A percentile compares a stretch with the other conserved stretches of the same genome.
Evolutionary conservation across 2,113 vertebrate genomes (phyloP).

Genomic region (Scalopus aquaticus): DNA sequence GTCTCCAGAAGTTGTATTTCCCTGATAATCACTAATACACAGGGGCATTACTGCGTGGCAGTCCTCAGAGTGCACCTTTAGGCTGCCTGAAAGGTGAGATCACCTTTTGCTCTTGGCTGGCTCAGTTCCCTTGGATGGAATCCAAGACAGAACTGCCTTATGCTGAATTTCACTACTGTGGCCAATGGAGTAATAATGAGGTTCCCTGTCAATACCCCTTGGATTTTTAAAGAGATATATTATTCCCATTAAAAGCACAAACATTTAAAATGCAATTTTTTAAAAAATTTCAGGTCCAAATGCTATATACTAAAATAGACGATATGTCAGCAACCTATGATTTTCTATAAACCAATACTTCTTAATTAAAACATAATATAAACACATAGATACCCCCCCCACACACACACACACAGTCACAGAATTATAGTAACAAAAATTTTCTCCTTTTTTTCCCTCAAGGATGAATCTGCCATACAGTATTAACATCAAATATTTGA

Average conservation of each 20-base stretch:
- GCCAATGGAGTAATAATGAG: constrained; percentile 6
- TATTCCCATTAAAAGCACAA: background rate
- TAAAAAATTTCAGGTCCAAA: background rate
- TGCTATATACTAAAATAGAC: background rate
- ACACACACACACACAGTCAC: background rate
- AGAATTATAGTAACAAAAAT: background rate
- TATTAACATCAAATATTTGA: constrained; percentile 46
- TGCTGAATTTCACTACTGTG: constrained; percentile 31
- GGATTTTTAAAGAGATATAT: background rate
- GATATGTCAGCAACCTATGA: background rate
- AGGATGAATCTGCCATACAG: constrained; percentile 32
- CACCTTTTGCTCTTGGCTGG: constrained; percentile 33
- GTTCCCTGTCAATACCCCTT: background rate
- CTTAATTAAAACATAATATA: background rate
- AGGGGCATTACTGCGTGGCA: background rate
- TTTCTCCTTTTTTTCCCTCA: background rate
- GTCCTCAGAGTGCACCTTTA: background rate
- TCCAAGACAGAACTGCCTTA: constrained; percentile 46
- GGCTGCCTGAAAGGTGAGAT: constrained; percentile 21
- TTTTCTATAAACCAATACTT: background rate
- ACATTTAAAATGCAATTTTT: background rate
- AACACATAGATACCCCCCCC: rapidly evolving
- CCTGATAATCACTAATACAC: constrained; percentile 39
- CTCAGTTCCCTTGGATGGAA: constrained; percentile 25
- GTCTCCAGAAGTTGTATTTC: constrained; percentile 38